Conservation (phyloP, 2,113 vertebrate species). For the Poecilia latipinna region DNA sequence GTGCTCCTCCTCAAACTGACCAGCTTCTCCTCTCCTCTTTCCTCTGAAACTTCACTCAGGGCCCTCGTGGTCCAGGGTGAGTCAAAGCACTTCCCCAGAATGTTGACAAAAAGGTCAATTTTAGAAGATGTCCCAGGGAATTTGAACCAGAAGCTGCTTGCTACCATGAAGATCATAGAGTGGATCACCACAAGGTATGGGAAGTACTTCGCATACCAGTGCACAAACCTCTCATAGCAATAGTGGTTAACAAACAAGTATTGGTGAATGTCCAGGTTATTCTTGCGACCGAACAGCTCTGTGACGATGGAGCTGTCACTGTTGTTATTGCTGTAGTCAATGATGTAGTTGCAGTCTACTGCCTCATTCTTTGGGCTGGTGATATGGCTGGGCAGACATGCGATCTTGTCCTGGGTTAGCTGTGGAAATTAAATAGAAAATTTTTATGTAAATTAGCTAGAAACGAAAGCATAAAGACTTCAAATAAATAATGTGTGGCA, state of each 20-base stretch:
- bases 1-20: conserved; percentile 67
- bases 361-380: conserved; percentile 51
- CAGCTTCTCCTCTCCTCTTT: conserved; percentile 70
- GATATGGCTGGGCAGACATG: conserved; percentile 86
- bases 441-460: conserved; percentile 3
- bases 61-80: conserved; percentile 90
- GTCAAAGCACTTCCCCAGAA: conserved; percentile 89
- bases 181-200: conserved; percentile 91
- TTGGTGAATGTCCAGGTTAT: conserved; percentile 89
- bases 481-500: not conserved
- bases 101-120: conserved; percentile 90
- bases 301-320: conserved; percentile 50
- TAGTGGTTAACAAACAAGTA: conserved; percentile 90
- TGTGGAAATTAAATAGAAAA: conserved; percentile 50
- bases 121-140: conserved; percentile 92
- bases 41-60: conserved; percentile 88
- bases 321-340: conserved; percentile 74
- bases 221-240: conserved; percentile 89
- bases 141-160: conserved; percentile 93
- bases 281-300: conserved; percentile 83
- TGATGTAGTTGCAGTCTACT: not conserved
- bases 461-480: not conserved
- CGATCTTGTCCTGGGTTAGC: conserved; percentile 92
- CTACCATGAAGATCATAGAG: conserved; percentile 90
- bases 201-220: conserved; percentile 93